Evolutionary conservation across 2,888 invertebrate species (phyloP), one percentile per base, ranked within the genome.

Genomic region (Orthonychiurus folsomi): DNA sequence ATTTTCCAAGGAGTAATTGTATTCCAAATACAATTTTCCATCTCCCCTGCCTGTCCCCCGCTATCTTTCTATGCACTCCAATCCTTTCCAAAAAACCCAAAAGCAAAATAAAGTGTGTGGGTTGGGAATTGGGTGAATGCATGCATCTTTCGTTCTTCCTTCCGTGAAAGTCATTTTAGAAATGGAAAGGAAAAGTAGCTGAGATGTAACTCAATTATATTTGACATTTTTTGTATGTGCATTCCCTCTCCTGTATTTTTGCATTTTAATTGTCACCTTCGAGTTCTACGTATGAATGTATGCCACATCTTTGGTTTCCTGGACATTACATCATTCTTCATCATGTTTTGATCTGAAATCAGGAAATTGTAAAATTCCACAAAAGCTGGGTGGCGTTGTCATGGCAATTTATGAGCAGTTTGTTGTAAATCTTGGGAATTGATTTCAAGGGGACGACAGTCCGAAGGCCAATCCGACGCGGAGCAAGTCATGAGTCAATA

Each of bases 131-230:
- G n/a, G n/a, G n/a, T n/a, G n/a, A n/a, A n/a, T n/a, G n/a, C n/a
- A n/a, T n/a, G 26, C 37, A 25, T 24, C 55, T n/a, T 24, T 55
- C 24, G 21, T 52, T 59, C 50, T 50, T 27, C 26, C 23, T 59
- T 50, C 24, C 50, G 1, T 3, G 24, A 26, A 50, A 50, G 21
- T 59, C 50, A 50, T 21, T 59, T 50, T 25, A 50, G 59, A 21
- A 57, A 21, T 37, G 37, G 15, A 37, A 37, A 37, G 37, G 15
- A 37, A 37, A 37, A 37, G 15, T 15, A 5, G 37, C 5, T 37
- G 37, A 15, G 15, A 37, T 37, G 37, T 9, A 37, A 37, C 37
- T 37, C 37, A 37, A 37, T 37, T 37, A 9, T 37, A 37, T 9
- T 37, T 9, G 37, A 37, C 5, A 37, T 37, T 37, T 37, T 15